Percentiles rank a stretch among this genome's conserved stretches.
Evolutionary conservation across 2,797 vertebrate genomes (phyloP).

Genomic region (Dryobates pubescens): DNA sequence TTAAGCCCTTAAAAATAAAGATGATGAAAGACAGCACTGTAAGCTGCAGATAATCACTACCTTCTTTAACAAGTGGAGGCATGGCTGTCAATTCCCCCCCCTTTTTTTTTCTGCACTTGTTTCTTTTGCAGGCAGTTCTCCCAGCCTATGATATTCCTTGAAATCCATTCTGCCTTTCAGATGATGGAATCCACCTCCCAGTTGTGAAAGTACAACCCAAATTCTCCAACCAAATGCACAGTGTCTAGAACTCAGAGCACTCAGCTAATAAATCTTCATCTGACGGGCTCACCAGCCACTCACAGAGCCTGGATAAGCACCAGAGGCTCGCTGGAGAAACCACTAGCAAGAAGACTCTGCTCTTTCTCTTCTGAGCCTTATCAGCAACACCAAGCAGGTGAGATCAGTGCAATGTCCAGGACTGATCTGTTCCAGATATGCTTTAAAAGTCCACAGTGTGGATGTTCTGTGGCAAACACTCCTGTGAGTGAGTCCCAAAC

Average conservation of each 20-base stretch:
- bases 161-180: neutral
- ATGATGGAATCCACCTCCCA: neutral
- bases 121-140: neutral
- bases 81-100: neutral
- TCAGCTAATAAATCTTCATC: neutral
- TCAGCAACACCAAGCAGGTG: neutral
- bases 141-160: neutral
- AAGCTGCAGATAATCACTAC: slow-evolving; percentile 21
- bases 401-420: neutral
- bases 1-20: slow-evolving; percentile 52
- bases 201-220: neutral
- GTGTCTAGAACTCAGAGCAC: neutral
- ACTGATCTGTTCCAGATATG: neutral
- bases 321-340: neutral
- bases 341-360: neutral
- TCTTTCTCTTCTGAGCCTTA: neutral
- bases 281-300: neutral
- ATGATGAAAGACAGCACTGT: slow-evolving; percentile 11
- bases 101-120: neutral
- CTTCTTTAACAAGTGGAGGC: neutral
- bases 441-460: neutral
- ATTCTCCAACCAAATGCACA: neutral
- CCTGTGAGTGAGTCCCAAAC: neutral
- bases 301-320: neutral
- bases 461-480: neutral